These are phyloP conservation scores for Sus cebifrons DNA, from an alignment of 2,797 vertebrate genomes.

Conservation along the genomic window DNA sequence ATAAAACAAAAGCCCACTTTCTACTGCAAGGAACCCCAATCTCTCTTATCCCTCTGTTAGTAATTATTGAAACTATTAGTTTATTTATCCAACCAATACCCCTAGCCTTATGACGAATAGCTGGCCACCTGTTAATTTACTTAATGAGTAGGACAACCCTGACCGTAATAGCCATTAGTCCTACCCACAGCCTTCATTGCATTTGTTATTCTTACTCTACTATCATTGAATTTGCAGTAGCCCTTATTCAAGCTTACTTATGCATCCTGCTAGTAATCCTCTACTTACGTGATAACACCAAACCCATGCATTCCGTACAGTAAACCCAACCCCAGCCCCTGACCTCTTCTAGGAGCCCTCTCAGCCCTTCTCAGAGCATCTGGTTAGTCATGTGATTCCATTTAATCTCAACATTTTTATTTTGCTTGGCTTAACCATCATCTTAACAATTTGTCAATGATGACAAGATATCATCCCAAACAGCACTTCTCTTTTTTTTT, in stretches of 20 bases:
- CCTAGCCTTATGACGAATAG: no score
- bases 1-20: no score
- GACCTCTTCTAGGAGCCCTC: not conserved
- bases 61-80: no score
- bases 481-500: not conserved
- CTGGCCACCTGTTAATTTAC: not conserved
- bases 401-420: not conserved
- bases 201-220: not conserved
- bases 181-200: not conserved
- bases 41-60: no score
- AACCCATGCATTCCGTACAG: not conserved
- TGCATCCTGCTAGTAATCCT: not conserved
- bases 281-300: not conserved
- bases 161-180: not conserved
- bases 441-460: not conserved
- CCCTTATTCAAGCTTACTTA: not conserved
- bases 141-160: not conserved
- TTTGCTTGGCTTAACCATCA: not conserved
- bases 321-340: not conserved
- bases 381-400: not conserved
- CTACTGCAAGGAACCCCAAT: no score
- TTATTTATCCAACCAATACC: no score
- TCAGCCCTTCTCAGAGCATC: not conserved
- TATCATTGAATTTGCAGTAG: not conserved
- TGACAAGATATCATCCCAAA: not conserved